A percentile compares a stretch with the other conserved stretches of the same genome.
phyloP scores from a whole-genome alignment of 2,797 vertebrate species.

The Sebastes matsubarae region DNA sequence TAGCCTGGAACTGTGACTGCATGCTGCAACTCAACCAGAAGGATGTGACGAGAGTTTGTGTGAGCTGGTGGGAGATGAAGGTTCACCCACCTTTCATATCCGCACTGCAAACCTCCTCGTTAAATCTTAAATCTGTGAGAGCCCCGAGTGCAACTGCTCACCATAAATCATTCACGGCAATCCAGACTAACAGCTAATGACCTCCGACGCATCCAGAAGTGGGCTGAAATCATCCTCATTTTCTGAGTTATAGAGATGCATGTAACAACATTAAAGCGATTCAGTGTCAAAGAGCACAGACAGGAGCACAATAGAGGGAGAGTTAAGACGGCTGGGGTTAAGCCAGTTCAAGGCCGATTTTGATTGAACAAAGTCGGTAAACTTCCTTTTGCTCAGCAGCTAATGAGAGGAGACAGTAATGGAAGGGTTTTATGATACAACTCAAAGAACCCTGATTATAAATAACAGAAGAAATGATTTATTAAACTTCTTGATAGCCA shows the following conservation, averaged over 20 bases:
- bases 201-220: neutral
- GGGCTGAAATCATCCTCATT: neutral
- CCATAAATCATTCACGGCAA: conserved; percentile 27
- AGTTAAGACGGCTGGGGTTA: neutral
- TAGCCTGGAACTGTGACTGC: neutral
- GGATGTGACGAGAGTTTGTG: neutral
- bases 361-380: conserved; percentile 20
- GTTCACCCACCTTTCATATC: neutral
- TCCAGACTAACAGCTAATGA: conserved; percentile 16
- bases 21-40: neutral
- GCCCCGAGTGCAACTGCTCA: conserved; percentile 6
- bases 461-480: neutral
- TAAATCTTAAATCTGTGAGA: conserved; percentile 18
- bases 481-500: neutral
- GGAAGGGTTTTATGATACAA: neutral
- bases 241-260: neutral
- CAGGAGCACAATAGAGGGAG: neutral
- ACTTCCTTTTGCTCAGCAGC: neutral
- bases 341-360: conserved; percentile 16
- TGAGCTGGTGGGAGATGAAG: neutral
- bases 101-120: neutral
- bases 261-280: neutral
- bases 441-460: neutral
- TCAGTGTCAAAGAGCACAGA: neutral
- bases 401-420: conserved; percentile 41